Percentiles rank a stretch among this genome's conserved stretches.
Conservation (phyloP, 2,113 vertebrate species). For the Stigmatopora argus region DNA sequence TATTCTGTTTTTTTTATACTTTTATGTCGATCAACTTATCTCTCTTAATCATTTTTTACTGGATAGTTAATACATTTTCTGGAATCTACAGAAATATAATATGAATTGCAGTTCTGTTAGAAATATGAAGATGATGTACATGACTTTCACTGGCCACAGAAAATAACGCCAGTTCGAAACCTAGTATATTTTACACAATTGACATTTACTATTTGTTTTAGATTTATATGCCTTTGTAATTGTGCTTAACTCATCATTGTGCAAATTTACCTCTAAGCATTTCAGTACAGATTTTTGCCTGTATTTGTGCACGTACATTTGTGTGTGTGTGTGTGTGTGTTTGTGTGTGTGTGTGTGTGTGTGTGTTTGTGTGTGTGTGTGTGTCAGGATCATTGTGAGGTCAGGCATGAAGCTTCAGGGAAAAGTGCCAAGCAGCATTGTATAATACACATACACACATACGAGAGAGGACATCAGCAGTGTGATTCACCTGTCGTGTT, state of each 20-base stretch:
- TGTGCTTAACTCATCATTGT: not conserved
- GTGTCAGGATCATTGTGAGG: not conserved
- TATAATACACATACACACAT: not conserved
- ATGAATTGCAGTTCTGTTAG: no score
- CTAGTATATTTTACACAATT: not conserved
- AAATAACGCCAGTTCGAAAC: no score
- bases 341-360: not conserved
- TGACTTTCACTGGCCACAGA: no score
- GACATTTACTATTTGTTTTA: not conserved
- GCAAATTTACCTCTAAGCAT: not conserved
- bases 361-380: not conserved
- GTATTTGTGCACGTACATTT: not conserved
- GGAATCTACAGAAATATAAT: not conserved
- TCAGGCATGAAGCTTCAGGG: slow-evolving; percentile 3
- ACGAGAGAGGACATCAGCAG: not conserved
- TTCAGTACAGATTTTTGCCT: not conserved
- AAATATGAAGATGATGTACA: not conserved
- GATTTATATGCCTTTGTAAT: not conserved
- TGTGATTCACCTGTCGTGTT: not conserved
- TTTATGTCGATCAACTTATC: no score
- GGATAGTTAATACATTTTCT: no score
- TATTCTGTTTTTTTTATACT: not conserved
- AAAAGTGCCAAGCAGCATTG: not conserved
- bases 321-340: not conserved
- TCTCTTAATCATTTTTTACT: no score